Evolutionary conservation across 2,797 vertebrate genomes (phyloP).

Genomic region (Vultur gryphus): DNA sequence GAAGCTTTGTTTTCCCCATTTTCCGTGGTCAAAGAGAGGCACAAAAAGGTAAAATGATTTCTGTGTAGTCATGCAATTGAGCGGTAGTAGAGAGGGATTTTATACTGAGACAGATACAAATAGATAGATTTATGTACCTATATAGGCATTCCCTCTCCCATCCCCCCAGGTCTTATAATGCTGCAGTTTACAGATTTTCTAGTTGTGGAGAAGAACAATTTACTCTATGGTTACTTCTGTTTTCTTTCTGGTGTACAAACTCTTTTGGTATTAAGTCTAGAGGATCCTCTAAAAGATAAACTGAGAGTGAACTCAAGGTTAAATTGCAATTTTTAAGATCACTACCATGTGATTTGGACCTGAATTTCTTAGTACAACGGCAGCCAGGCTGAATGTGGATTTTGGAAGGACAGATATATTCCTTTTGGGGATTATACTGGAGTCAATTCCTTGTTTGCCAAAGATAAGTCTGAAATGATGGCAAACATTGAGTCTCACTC

Average conservation of each 20-base stretch:
- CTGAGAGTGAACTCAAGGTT: background rate
- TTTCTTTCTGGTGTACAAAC: background rate
- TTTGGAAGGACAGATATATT: slow-evolving; percentile 49
- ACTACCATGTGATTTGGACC: background rate
- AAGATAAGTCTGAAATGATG: slow-evolving; percentile 60
- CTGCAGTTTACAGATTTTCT: background rate
- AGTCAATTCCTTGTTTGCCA: slow-evolving; percentile 54
- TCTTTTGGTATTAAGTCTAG: background rate
- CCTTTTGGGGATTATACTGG: slow-evolving; percentile 28
- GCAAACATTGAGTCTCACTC: slow-evolving; percentile 32
- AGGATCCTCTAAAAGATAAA: background rate
- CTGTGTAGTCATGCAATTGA: background rate
- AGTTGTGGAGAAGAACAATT: background rate
- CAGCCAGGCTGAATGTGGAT: slow-evolving; percentile 34
- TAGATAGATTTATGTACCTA: background rate
- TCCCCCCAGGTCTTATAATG: background rate
- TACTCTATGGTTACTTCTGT: background rate
- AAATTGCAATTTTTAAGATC: background rate
- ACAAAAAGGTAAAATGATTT: background rate
- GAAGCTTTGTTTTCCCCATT: background rate
- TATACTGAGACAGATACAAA: background rate
- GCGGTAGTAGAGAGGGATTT: background rate
- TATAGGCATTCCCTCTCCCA: background rate
- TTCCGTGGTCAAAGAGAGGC: background rate
- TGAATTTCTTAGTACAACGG: background rate